These are phyloP conservation scores for Sitophilus oryzae DNA, from an alignment of 1,140 invertebrate species.

Conservation along the genomic window DNA sequence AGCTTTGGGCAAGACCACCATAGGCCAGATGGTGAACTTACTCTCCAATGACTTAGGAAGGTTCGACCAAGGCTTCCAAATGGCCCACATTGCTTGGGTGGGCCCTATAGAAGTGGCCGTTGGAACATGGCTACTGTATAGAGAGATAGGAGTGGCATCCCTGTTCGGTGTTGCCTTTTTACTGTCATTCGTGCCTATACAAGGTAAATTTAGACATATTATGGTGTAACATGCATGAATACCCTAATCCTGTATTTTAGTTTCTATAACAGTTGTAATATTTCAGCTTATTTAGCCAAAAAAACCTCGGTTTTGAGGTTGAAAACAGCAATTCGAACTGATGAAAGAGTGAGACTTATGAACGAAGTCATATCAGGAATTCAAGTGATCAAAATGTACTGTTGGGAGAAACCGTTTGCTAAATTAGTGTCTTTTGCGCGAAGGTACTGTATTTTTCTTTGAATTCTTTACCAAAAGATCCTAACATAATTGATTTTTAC, in stretches of 20 bases:
- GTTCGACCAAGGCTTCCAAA: slow-evolving; percentile 61
- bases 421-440: slow-evolving; percentile 26
- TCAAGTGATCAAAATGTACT: slow-evolving; percentile 80
- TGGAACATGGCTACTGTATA: slow-evolving; percentile 70
- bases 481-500: slow-evolving; percentile 23
- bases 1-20: slow-evolving; percentile 68
- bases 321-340: slow-evolving; percentile 50
- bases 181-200: slow-evolving; percentile 56
- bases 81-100: slow-evolving; percentile 71
- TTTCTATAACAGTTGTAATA: too few relatives aligned
- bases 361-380: slow-evolving; percentile 66
- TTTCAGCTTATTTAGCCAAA: slow-evolving; percentile 34
- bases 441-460: slow-evolving; percentile 36
- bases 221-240: background rate
- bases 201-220: slow-evolving; percentile 43
- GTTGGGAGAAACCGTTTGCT: slow-evolving; percentile 67
- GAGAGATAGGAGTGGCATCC: slow-evolving; percentile 66
- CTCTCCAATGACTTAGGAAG: slow-evolving; percentile 82
- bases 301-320: slow-evolving; percentile 48
- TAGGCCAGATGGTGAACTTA: slow-evolving; percentile 88
- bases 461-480: background rate
- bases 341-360: slow-evolving; percentile 58
- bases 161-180: slow-evolving; percentile 67
- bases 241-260: too few relatives aligned
- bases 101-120: slow-evolving; percentile 74